Base-by-base conservation (phyloP, 2,888 invertebrate genomes). In the Sinopyrophorus schimmeli region DNA sequence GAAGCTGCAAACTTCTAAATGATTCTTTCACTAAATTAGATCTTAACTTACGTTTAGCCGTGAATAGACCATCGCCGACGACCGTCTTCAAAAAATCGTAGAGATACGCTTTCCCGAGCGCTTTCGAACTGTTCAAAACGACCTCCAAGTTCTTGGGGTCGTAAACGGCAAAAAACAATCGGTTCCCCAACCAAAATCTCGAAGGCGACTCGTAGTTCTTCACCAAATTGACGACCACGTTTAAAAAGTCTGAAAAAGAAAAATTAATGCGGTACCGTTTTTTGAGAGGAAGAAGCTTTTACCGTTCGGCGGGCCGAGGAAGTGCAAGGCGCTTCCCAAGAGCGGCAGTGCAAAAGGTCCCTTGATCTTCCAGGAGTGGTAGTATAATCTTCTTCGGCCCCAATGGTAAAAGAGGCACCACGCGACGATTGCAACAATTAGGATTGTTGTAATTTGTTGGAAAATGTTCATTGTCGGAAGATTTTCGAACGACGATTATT, bases 1-100 rank as follows among this genome's bases (percentile, higher is more conserved):
- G 72, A 68, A 28, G 79, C 83, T 75, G 68, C 58, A 67, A 67
- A 7, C 7, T 5, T 6, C 5, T 7, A 20, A 20, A 6, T 20
- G 7, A 5, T 20, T 20, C 7, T 20, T 20, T 5, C 21, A 6
- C 7, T 6, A 20, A 7, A 20, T 20, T 20, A 7, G 7, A 7
- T 20, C 21, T 20, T 7, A 5, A 3, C 11, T 30, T 41, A 60
- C 59, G 54, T 18, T 55, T 46, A 2, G 54, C 55, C 11, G 53
- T 35, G 31, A 60, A 50, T 9, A 60, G 21, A 11, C 60, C 58
- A 6, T 27, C 24, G 1, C 60, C 60, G 6, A 49, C 11, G 6
- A 43, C 21, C 0, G 39, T 20, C 7, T 30, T 26, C 3, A 40
- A 18, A 35, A 41, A 54, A 34, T 35, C 51, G 17, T 54, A 54